Percentiles rank a stretch among this genome's conserved stretches.
These are phyloP conservation scores for Brachynemurus nebulosus DNA, from an alignment of 2,888 invertebrate species.

Conservation along the genomic window DNA sequence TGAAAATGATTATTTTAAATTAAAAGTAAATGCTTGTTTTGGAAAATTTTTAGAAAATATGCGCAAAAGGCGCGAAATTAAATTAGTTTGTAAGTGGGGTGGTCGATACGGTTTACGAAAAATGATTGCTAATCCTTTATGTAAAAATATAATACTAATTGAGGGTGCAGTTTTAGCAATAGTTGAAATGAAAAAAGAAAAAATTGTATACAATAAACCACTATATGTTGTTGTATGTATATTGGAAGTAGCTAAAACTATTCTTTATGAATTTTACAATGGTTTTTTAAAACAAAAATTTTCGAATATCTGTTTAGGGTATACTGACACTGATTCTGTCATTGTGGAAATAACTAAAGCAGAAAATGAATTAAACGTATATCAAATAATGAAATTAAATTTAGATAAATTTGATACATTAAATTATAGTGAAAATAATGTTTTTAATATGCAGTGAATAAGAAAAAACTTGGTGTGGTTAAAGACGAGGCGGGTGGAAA, in stretches of 20 bases:
- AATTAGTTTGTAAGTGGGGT: constrained; percentile 9
- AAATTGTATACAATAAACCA: background rate
- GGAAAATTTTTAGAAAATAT: constrained; percentile 17
- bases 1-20: constrained; percentile 15
- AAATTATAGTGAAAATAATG: constrained; percentile 21
- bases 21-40: constrained; percentile 16
- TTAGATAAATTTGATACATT: constrained; percentile 14
- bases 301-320: background rate
- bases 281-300: background rate
- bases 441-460: constrained; percentile 19
- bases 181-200: background rate
- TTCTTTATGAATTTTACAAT: background rate
- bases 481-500: constrained; percentile 22
- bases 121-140: background rate
- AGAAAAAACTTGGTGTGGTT: constrained; percentile 21
- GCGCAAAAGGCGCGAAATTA: constrained; percentile 10
- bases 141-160: background rate
- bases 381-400: background rate
- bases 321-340: background rate
- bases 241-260: background rate
- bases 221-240: background rate
- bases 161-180: background rate
- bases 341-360: background rate
- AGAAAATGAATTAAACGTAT: background rate
- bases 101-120: background rate